phyloP scores from a whole-genome alignment of 2,113 vertebrate species.

The Carollia perspicillata region DNA sequence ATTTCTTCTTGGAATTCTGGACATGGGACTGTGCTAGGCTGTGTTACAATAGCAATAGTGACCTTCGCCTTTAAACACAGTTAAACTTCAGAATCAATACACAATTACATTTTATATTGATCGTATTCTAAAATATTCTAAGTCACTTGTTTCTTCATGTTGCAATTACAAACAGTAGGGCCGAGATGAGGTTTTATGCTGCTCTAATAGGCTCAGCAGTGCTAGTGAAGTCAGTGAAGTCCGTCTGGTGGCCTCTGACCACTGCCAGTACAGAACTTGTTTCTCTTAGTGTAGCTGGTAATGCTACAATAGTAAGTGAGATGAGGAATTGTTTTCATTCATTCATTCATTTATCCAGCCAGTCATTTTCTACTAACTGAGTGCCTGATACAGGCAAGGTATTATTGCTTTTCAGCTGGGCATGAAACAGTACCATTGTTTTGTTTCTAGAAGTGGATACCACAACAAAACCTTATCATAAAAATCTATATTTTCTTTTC shows the following conservation, averaged over 20 bases:
- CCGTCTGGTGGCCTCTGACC: neutral
- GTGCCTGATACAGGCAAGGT: neutral
- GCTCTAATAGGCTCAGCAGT: neutral
- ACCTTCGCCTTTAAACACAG: neutral
- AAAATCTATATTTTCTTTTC: neutral
- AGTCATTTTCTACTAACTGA: neutral
- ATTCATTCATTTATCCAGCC: neutral
- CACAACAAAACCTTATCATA: neutral
- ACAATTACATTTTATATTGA: neutral
- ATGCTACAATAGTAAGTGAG: conserved; percentile 20
- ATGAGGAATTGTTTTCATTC: neutral
- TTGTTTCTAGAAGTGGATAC: neutral
- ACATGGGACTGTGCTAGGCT: neutral
- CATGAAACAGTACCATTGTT: neutral
- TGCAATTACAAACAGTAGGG: neutral
- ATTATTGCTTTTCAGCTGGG: neutral
- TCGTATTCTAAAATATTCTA: neutral
- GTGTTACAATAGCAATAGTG: neutral
- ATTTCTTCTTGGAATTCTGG: neutral
- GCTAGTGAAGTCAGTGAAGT: neutral
- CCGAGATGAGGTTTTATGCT: conserved; percentile 27
- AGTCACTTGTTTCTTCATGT: neutral
- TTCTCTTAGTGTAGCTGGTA: conserved; percentile 19
- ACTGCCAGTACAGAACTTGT: neutral
- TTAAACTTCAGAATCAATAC: neutral